phyloP scores from a whole-genome alignment of 2,888 invertebrate genomes.

The Agonopterix alstromeriana region DNA sequence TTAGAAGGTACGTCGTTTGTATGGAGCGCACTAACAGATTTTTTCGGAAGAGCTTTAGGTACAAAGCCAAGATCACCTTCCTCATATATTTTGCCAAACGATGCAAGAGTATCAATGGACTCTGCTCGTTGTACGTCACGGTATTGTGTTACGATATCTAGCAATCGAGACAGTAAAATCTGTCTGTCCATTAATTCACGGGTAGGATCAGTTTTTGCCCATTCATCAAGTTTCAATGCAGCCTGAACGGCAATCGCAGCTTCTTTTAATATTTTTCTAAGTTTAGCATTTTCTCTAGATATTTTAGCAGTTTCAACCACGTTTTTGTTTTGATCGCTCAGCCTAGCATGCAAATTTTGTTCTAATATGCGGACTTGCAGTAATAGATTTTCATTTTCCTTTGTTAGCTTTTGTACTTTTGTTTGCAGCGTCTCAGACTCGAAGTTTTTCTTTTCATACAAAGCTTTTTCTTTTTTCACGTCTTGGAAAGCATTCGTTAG shows the following conservation, averaged over 20 bases:
- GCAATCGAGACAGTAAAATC: slow-evolving; percentile 71
- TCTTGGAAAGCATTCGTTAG: slow-evolving; percentile 76
- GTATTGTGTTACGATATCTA: slow-evolving; percentile 68
- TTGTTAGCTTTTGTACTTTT: slow-evolving; percentile 54
- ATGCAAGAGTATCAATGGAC: slow-evolving; percentile 61
- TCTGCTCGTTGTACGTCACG: slow-evolving; percentile 53
- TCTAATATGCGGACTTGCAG: slow-evolving; percentile 70
- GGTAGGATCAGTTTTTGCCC: slow-evolving; percentile 44
- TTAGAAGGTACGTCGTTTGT: slow-evolving; percentile 21
- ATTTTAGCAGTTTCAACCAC: slow-evolving; percentile 59
- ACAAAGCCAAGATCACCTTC: slow-evolving; percentile 82
- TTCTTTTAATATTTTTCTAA: slow-evolving; percentile 77
- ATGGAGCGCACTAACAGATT: slow-evolving; percentile 22
- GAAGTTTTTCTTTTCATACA: slow-evolving; percentile 52
- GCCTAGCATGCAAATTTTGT: slow-evolving; percentile 73
- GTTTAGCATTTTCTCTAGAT: slow-evolving; percentile 69
- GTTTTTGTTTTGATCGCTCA: slow-evolving; percentile 65
- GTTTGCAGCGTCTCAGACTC: slow-evolving; percentile 52
- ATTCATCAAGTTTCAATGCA: slow-evolving; percentile 70
- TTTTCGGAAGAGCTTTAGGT: slow-evolving; percentile 59
- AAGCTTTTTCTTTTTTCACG: slow-evolving; percentile 62
- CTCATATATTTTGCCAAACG: slow-evolving; percentile 73
- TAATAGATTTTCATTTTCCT: slow-evolving; percentile 61
- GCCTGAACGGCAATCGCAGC: slow-evolving; percentile 78
- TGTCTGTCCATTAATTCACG: slow-evolving; percentile 63